These are phyloP conservation scores for Lasioglossum figueresi DNA, from an alignment of 2,888 invertebrate species.

Conservation along the genomic window DNA sequence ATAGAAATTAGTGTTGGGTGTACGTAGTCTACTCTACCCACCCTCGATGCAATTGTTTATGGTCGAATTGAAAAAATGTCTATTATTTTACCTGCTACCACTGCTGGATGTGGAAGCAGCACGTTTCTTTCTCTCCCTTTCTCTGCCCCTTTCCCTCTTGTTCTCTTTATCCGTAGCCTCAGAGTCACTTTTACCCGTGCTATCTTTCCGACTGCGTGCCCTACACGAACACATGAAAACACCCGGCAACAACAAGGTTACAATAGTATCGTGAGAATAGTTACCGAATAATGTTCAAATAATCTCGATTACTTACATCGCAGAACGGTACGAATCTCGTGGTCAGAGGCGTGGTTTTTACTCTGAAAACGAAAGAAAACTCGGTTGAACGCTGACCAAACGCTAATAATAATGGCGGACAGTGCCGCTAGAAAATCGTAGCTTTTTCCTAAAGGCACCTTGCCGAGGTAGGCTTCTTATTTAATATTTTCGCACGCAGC, in stretches of 20 bases:
- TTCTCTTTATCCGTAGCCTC: conserved; percentile 90
- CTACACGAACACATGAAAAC: conserved; percentile 82
- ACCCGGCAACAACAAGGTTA: conserved; percentile 48
- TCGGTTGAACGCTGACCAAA: conserved; percentile 46
- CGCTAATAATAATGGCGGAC: conserved; percentile 67
- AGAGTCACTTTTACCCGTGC: conserved; percentile 85
- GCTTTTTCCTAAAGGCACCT: conserved; percentile 8
- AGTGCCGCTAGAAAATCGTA: conserved; percentile 45
- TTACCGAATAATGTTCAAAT: background rate
- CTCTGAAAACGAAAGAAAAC: conserved; percentile 30
- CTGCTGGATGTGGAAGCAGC: conserved; percentile 93
- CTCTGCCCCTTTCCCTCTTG: conserved; percentile 88
- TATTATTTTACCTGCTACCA: conserved; percentile 87
- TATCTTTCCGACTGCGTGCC: conserved; percentile 90
- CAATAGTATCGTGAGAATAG: background rate
- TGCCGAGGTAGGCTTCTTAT: conserved; percentile 19
- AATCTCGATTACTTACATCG: conserved; percentile 55
- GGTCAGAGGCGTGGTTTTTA: conserved; percentile 20
- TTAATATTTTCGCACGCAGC: conserved; percentile 1
- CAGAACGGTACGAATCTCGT: background rate
- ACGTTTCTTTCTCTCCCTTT: conserved; percentile 87
- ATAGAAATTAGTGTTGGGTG: background rate
- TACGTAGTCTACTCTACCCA: background rate
- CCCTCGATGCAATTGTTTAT: background rate
- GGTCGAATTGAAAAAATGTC: background rate